Conservation (phyloP, 2,113 vertebrate species). For the Hyperoodon ampullatus region DNA sequence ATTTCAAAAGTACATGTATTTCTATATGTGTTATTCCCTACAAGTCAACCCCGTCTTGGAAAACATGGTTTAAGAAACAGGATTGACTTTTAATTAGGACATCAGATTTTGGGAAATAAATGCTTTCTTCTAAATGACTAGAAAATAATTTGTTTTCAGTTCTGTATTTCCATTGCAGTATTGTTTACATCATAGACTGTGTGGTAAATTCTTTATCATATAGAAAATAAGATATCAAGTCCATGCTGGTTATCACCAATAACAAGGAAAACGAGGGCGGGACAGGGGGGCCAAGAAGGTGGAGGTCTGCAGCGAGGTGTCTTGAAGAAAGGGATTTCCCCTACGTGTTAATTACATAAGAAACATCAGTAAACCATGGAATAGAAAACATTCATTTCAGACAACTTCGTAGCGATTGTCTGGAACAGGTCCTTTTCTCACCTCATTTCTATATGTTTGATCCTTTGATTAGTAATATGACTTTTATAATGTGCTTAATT, state of each 20-base stretch:
- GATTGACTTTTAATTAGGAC: constrained; percentile 13
- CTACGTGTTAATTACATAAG: not conserved
- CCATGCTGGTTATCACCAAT: not conserved
- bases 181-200: not conserved
- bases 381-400: not conserved
- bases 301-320: not conserved
- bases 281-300: not conserved
- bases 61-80: not conserved
- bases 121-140: not conserved
- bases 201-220: not conserved
- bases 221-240: not conserved
- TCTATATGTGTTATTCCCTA: not conserved
- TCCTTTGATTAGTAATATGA: not conserved
- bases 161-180: not conserved
- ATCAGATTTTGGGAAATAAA: constrained; percentile 50
- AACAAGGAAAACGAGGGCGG: not conserved
- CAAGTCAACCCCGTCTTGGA: not conserved
- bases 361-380: not conserved
- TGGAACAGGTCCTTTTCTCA: not conserved
- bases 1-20: not conserved
- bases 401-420: not conserved
- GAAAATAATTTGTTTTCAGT: constrained; percentile 23
- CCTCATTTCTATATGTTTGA: not conserved
- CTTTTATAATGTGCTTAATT: not conserved
- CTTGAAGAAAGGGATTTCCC: not conserved